Evolutionary conservation across 2,888 invertebrate species (phyloP).

Genomic region (Acrobeloides nanus): DNA sequence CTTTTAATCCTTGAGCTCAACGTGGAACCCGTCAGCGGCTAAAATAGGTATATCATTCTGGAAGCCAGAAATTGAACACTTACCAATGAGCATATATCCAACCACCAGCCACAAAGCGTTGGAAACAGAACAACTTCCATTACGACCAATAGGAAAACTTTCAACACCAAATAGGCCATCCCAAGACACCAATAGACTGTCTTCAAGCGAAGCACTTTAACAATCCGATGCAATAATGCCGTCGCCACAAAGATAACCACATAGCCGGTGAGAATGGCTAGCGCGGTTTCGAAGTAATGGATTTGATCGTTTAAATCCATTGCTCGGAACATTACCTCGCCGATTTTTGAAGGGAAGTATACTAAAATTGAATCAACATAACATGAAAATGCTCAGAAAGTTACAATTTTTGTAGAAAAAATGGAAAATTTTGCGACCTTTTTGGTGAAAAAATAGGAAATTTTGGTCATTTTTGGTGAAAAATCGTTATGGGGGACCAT

Average conservation of each 20-base stretch:
- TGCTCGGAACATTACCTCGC: slow-evolving; percentile 62
- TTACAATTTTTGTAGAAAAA: too few relatives aligned
- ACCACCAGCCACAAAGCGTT: slow-evolving; percentile 95
- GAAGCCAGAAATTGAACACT: slow-evolving; percentile 21
- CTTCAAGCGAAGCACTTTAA: slow-evolving; percentile 71
- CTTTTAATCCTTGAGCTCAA: slow-evolving; percentile 18
- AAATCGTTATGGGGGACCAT: too few relatives aligned
- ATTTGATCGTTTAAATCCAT: slow-evolving; percentile 64
- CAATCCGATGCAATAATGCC: slow-evolving; percentile 75
- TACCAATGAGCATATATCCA: slow-evolving; percentile 86
- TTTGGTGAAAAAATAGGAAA: too few relatives aligned
- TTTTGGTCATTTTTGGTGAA: too few relatives aligned
- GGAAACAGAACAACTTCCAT: slow-evolving; percentile 95
- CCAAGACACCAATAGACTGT: slow-evolving; percentile 64
- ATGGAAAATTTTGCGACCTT: too few relatives aligned
- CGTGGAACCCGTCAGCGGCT: slow-evolving; percentile 40
- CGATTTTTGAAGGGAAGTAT: slow-evolving; percentile 20
- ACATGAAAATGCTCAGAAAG: too few relatives aligned
- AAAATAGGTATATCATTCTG: slow-evolving; percentile 6
- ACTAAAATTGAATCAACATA: slow-evolving; percentile 11
- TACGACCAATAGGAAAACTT: slow-evolving; percentile 81
- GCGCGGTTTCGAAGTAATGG: slow-evolving; percentile 60
- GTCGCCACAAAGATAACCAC: slow-evolving; percentile 76
- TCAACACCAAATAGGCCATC: slow-evolving; percentile 61
- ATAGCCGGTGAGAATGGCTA: slow-evolving; percentile 68